Evolutionary conservation across 2,888 invertebrate genomes (phyloP).

Genomic region (Automeris io): DNA sequence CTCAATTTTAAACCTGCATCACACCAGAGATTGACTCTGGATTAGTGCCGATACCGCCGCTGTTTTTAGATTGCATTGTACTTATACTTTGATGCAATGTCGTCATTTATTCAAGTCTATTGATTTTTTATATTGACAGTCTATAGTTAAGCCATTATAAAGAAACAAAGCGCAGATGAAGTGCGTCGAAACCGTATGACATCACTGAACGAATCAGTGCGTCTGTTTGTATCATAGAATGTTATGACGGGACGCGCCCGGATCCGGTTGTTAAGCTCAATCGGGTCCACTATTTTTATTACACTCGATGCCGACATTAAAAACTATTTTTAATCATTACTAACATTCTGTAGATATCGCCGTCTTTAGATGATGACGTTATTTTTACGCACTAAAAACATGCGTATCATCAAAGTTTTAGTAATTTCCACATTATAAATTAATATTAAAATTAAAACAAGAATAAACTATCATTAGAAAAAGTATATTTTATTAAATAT

Average conservation of each 20-base stretch:
- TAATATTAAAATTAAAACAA: not conserved
- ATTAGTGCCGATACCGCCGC: too few species aligned
- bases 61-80: too few species aligned
- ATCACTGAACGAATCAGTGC: constrained; percentile 62
- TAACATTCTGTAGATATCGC: constrained; percentile 19
- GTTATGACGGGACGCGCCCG: constrained; percentile 51
- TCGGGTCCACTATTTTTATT: constrained; percentile 69
- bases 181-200: too few species aligned
- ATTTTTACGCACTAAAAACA: constrained; percentile 14
- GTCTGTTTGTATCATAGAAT: constrained; percentile 33
- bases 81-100: too few species aligned
- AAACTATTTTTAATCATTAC: constrained; percentile 38
- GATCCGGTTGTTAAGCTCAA: constrained; percentile 66
- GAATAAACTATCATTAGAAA: not conserved
- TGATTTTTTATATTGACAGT: too few species aligned
- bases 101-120: too few species aligned
- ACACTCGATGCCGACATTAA: constrained; percentile 45
- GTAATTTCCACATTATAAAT: not conserved
- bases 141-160: too few species aligned
- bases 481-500: too few species aligned
- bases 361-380: constrained; percentile 9
- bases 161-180: too few species aligned
- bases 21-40: too few species aligned
- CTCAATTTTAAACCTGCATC: too few species aligned
- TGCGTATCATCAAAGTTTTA: constrained; percentile 6